Evolutionary conservation across 2,888 invertebrate species (phyloP).

Genomic region (Trachelus troglodyta): DNA sequence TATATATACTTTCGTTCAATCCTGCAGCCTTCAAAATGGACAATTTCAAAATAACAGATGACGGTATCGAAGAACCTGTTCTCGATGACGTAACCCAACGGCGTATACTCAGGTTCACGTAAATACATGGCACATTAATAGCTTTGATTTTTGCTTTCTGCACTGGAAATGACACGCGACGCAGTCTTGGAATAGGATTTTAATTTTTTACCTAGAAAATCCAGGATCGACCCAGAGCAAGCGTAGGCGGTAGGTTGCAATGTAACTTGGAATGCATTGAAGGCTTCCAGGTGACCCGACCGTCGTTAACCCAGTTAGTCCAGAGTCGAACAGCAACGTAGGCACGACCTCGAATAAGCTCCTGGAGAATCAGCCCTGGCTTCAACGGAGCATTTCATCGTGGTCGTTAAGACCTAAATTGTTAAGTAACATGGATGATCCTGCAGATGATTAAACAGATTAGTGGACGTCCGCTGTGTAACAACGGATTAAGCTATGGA

Average conservation of each 20-base stretch:
- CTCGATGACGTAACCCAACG: background rate
- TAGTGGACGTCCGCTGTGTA: background rate
- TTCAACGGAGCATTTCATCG: background rate
- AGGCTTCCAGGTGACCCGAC: constrained; percentile 43
- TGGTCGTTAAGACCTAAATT: background rate
- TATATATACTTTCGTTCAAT: background rate
- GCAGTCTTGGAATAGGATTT: background rate
- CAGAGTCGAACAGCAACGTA: background rate
- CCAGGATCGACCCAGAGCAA: background rate
- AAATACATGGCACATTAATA: background rate
- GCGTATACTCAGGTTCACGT: background rate
- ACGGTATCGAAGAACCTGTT: background rate
- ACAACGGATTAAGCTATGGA: background rate
- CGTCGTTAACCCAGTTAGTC: constrained; percentile 51
- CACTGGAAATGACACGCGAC: background rate
- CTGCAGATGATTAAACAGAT: background rate
- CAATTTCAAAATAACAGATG: background rate
- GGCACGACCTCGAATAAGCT: background rate
- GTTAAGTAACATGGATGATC: background rate
- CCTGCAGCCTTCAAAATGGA: background rate
- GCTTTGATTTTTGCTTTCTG: background rate
- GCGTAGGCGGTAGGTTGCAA: background rate
- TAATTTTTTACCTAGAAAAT: too few species aligned
- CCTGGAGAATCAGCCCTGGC: background rate
- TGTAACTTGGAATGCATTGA: constrained; percentile 23